phyloP scores from a whole-genome alignment of 2,888 invertebrate genomes.

The Mactromeris polynyma region DNA sequence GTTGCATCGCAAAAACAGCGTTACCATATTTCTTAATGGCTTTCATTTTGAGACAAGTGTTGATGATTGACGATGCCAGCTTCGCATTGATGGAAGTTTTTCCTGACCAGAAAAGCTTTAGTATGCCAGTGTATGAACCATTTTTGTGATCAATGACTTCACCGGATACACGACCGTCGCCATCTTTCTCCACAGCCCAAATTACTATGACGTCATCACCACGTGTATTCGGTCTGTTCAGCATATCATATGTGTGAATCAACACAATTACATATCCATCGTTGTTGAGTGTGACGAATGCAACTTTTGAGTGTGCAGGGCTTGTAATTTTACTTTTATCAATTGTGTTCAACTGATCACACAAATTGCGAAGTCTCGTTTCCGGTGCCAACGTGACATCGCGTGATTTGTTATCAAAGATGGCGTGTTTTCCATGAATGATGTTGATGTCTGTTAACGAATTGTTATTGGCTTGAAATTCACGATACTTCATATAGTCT shows the following conservation, averaged over 20 bases:
- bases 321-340: slow-evolving; percentile 8
- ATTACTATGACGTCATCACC: slow-evolving; percentile 58
- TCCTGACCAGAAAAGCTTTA: slow-evolving; percentile 53
- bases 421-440: no score
- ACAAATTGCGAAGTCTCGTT: not conserved
- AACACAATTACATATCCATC: not conserved
- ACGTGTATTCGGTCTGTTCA: slow-evolving; percentile 13
- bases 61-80: slow-evolving; percentile 50
- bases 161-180: slow-evolving; percentile 53
- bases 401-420: no score
- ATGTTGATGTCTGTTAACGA: no score
- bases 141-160: slow-evolving; percentile 52
- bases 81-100: slow-evolving; percentile 41
- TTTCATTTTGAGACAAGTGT: slow-evolving; percentile 43
- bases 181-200: slow-evolving; percentile 42
- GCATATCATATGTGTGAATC: slow-evolving; percentile 22
- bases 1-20: slow-evolving; percentile 46
- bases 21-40: slow-evolving; percentile 58
- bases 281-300: not conserved
- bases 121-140: slow-evolving; percentile 51
- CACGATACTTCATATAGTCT: no score
- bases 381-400: not conserved
- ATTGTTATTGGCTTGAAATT: no score
- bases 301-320: not conserved
- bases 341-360: not conserved